A percentile compares a stretch with the other conserved stretches of the same genome.
Conservation (phyloP, 92 coral and sea anemone genomes). For the Paramuricea clavata region DNA sequence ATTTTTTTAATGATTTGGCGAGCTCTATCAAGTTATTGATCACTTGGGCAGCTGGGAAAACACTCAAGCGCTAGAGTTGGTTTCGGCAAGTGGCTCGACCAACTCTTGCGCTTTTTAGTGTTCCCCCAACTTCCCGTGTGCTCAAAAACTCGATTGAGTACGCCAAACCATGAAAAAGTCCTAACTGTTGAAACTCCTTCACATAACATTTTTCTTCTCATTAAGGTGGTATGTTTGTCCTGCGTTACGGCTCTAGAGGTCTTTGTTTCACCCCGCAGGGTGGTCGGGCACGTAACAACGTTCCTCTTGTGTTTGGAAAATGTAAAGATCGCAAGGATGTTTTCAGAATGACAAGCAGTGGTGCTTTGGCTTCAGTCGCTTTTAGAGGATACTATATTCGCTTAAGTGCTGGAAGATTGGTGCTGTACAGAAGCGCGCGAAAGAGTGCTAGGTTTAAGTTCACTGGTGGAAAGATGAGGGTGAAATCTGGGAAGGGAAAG, state of each 20-base stretch:
- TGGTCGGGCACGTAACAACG: not conserved
- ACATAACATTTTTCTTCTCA: not conserved
- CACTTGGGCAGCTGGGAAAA: too few species aligned
- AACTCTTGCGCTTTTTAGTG: too few species aligned
- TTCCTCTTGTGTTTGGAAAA: not conserved
- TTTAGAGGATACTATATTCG: not conserved
- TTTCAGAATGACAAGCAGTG: not conserved
- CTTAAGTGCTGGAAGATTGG: not conserved
- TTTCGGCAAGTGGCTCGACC: too few species aligned
- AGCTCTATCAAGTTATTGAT: too few species aligned
- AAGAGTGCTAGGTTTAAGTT: not conserved
- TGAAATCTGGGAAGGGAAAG: not conserved
- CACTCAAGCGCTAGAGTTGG: too few species aligned
- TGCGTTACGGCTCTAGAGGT: not conserved
- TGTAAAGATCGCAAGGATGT: conserved; percentile 13
- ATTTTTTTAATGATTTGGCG: too few species aligned
- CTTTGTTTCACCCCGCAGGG: not conserved
- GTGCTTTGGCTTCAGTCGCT: not conserved
- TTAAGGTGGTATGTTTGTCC: not conserved
- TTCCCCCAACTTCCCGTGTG: too few species aligned
- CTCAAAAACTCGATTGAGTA: too few species aligned
- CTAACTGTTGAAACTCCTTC: too few species aligned
- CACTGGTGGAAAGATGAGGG: not conserved
- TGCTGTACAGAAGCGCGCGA: not conserved
- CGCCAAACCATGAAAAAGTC: too few species aligned